These are phyloP conservation scores for Thysanoteuthis rhombus DNA, from an alignment of 2,888 invertebrate genomes.

Conservation along the genomic window DNA sequence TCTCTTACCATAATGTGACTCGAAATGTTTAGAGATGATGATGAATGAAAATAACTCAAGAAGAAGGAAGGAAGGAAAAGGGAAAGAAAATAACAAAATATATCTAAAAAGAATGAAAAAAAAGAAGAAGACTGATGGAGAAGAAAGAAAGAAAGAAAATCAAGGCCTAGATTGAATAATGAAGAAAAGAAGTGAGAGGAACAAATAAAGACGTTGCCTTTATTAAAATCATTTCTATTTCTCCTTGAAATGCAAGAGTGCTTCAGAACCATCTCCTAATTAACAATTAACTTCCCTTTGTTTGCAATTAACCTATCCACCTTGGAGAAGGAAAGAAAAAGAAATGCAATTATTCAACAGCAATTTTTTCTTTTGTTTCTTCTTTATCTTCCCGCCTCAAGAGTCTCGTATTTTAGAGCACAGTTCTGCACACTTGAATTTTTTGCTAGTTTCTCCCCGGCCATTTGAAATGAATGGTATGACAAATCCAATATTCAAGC, in stretches of 20 bases:
- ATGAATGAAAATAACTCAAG: not conserved
- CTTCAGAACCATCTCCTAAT: not conserved
- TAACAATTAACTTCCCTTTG: not conserved
- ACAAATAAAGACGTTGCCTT: not conserved
- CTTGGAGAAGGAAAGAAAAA: not conserved
- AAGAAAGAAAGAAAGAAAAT: not conserved
- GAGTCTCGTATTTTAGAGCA: not conserved
- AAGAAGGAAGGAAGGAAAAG: not conserved
- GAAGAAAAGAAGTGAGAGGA: not conserved
- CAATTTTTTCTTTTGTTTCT: not conserved
- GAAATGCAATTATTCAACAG: not conserved
- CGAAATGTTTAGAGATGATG: too few species aligned
- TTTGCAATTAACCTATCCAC: not conserved
- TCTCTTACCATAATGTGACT: too few species aligned
- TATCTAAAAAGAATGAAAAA: too few species aligned
- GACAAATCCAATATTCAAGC: not conserved
- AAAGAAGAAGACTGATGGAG: not conserved
- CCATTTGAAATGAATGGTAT: not conserved
- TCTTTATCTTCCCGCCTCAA: not conserved
- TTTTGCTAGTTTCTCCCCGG: not conserved
- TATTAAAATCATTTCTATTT: not conserved
- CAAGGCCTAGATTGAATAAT: not conserved
- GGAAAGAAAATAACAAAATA: too few species aligned
- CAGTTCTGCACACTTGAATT: not conserved
- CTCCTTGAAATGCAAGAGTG: not conserved